Evolutionary conservation across 2,888 invertebrate genomes (phyloP).

Genomic region (Noctuana brunneofusca): DNA sequence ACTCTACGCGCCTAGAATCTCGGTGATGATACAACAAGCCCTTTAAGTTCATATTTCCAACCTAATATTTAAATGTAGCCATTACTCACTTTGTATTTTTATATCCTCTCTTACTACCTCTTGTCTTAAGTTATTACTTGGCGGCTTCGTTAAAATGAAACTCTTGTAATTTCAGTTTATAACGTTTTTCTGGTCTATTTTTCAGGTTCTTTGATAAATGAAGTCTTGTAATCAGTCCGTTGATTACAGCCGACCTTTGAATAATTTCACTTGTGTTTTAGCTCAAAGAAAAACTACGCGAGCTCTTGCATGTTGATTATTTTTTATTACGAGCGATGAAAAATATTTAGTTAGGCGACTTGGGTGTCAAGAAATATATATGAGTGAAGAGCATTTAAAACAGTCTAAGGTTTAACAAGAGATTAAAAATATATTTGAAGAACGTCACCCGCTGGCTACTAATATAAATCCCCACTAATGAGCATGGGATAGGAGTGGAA

Average conservation of each 20-base stretch:
- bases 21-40: slow-evolving; percentile 2
- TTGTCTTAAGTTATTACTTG: slow-evolving; percentile 19
- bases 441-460: no score
- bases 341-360: no score
- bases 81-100: slow-evolving; percentile 13
- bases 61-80: slow-evolving; percentile 28
- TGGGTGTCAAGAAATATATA: no score
- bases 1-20: background rate
- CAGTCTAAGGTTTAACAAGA: no score
- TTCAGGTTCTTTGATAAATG: slow-evolving; percentile 5
- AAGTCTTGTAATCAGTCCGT: background rate
- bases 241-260: background rate
- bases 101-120: background rate
- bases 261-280: background rate
- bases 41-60: slow-evolving; percentile 10
- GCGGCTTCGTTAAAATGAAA: slow-evolving; percentile 20
- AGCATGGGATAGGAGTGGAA: no score
- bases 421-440: no score
- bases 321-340: no score
- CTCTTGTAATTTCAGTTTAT: slow-evolving; percentile 18
- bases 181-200: background rate
- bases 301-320: background rate
- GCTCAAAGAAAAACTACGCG: background rate
- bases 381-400: no score
- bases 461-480: no score